Evolutionary conservation across 2,113 vertebrate species (phyloP).

Genomic region (Alexandromys fortis): DNA sequence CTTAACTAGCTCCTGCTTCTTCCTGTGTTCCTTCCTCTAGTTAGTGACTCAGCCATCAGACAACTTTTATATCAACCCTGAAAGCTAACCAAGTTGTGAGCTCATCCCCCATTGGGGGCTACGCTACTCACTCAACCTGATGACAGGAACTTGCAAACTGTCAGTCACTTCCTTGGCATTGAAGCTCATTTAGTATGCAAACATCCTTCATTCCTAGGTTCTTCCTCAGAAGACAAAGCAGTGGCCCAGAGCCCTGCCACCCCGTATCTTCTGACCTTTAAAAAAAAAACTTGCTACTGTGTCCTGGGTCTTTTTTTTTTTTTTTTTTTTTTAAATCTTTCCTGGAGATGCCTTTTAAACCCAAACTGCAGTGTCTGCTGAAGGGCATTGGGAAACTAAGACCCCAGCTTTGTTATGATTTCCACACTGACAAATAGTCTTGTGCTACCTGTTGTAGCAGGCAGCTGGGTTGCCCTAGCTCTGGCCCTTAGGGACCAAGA

Average conservation of each 20-base stretch:
- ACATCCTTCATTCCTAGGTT: neutral
- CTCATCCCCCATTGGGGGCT: neutral
- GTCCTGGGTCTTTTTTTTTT: neutral
- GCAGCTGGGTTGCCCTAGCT: neutral
- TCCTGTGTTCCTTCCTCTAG: conserved; percentile 41
- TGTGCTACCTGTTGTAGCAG: neutral
- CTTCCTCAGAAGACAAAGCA: neutral
- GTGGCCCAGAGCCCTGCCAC: neutral
- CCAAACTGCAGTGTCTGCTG: neutral
- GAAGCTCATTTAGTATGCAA: neutral
- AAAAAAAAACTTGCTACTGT: neutral
- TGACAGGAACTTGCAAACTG: neutral
- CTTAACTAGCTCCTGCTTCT: conserved; percentile 69
- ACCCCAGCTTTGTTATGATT: neutral
- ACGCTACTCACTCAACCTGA: neutral
- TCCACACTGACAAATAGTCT: neutral
- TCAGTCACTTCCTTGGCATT: neutral
- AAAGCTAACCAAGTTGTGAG: neutral
- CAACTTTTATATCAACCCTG: neutral
- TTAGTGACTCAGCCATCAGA: conserved; percentile 15
- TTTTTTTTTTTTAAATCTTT: neutral
- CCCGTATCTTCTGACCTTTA: neutral
- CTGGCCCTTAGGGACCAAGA: neutral
- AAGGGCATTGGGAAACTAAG: neutral
- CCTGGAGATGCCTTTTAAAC: neutral